These are phyloP conservation scores for Phyllotreta striolata DNA, from an alignment of 2,888 invertebrate species.

Conservation along the genomic window DNA sequence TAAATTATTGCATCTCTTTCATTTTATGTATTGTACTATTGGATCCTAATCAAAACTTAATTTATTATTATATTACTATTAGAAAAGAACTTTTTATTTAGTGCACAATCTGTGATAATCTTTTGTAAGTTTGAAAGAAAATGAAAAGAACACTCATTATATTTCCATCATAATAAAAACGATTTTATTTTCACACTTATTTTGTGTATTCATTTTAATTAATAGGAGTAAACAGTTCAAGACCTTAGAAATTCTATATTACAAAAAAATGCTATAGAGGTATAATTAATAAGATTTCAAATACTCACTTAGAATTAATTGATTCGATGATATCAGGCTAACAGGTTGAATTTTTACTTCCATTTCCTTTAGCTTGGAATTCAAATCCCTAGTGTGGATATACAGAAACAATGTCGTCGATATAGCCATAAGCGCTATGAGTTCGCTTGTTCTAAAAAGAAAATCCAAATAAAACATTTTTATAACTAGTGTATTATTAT, in stretches of 20 bases:
- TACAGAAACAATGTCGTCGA: constrained; percentile 86
- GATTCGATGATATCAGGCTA: constrained; percentile 63
- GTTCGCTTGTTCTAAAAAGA: constrained; percentile 78
- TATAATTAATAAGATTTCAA: no score
- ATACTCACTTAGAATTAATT: constrained; percentile 63
- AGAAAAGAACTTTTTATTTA: no score
- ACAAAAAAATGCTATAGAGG: background rate
- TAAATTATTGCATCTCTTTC: no score
- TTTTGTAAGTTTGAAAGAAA: no score
- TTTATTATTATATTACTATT: no score
- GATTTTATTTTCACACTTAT: no score
- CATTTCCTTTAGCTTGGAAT: constrained; percentile 82
- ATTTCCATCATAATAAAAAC: no score
- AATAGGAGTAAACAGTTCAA: constrained; percentile 17
- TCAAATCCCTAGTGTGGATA: constrained; percentile 83
- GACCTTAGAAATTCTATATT: constrained; percentile 33
- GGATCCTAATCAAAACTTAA: no score
- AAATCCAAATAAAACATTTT: constrained; percentile 22
- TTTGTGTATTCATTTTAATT: no score
- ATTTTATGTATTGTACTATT: no score
- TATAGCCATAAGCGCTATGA: constrained; percentile 82
- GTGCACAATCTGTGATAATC: no score
- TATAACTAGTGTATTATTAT: background rate
- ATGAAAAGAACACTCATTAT: no score
- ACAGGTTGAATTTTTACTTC: constrained; percentile 77